Evolutionary conservation across 2,888 invertebrate species (phyloP).

Genomic region (Sabatieria punctata): DNA sequence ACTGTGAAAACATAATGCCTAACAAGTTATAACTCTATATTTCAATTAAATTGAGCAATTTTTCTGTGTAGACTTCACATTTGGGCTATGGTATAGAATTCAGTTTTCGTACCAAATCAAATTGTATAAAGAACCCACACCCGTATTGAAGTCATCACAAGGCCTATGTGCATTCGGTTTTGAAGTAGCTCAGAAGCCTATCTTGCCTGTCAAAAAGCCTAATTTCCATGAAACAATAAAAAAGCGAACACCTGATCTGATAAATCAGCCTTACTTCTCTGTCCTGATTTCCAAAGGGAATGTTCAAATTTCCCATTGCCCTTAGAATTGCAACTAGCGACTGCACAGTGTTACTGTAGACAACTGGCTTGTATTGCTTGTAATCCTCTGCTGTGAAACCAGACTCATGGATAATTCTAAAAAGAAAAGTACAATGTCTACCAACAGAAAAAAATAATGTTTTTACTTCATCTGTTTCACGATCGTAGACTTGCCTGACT

Average conservation of each 20-base stretch:
- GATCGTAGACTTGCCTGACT: conserved; percentile 98
- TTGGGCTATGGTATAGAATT: too few species aligned
- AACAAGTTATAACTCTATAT: background rate
- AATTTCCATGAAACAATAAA: too few species aligned
- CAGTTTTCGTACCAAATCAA: too few species aligned
- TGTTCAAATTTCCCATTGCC: conserved; percentile 96
- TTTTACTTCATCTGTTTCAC: conserved; percentile 99
- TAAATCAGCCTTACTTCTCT: conserved; percentile 61
- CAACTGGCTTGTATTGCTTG: conserved; percentile 99
- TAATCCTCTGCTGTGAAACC: conserved; percentile 99
- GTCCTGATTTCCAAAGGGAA: conserved; percentile 86
- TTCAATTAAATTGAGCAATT: too few species aligned
- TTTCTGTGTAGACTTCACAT: too few species aligned
- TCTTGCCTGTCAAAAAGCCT: too few species aligned
- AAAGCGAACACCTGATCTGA: too few species aligned
- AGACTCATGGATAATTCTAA: conserved; percentile 99
- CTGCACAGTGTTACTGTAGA: conserved; percentile 99
- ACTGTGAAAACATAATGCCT: background rate
- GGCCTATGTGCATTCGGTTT: too few species aligned
- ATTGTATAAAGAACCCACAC: too few species aligned
- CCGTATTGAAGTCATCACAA: too few species aligned
- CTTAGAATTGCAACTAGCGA: conserved; percentile 97
- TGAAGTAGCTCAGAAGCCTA: too few species aligned
- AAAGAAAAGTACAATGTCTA: conserved; percentile 33
- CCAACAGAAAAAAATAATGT: too few species aligned